Conservation (phyloP, 2,888 invertebrate species). For the Amiota communis region DNA sequence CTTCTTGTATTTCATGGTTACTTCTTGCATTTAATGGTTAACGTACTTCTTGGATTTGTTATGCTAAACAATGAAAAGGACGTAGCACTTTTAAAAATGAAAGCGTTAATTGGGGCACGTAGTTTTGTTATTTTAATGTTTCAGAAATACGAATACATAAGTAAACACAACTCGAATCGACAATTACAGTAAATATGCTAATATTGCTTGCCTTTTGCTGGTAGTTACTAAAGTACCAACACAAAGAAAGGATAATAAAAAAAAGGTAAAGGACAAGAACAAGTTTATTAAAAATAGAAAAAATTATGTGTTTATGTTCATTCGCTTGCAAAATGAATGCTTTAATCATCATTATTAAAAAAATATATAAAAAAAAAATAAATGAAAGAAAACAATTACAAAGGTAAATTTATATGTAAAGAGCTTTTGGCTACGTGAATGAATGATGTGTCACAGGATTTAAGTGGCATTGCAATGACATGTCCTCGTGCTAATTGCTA, state of each 20-base stretch:
- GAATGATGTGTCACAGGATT: too few species aligned
- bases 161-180: neutral
- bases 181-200: neutral
- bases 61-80: too few species aligned
- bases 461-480: too few species aligned
- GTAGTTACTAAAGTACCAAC: neutral
- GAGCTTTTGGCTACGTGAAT: too few species aligned
- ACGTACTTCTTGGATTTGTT: too few species aligned
- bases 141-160: too few species aligned
- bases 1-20: too few species aligned
- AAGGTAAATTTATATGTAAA: too few species aligned
- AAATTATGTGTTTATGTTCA: neutral
- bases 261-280: neutral
- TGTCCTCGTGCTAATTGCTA: neutral
- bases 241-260: neutral
- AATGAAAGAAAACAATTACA: too few species aligned
- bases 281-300: neutral
- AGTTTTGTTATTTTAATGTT: slow-evolving; percentile 2
- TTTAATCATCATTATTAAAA: slow-evolving; percentile 49
- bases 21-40: too few species aligned
- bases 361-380: neutral
- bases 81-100: slow-evolving; percentile 23
- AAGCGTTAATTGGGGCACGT: slow-evolving; percentile 58
- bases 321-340: slow-evolving; percentile 35
- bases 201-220: neutral